Evolutionary conservation across 2,113 vertebrate genomes (phyloP).

Genomic region (Protomyctophum bolini): DNA sequence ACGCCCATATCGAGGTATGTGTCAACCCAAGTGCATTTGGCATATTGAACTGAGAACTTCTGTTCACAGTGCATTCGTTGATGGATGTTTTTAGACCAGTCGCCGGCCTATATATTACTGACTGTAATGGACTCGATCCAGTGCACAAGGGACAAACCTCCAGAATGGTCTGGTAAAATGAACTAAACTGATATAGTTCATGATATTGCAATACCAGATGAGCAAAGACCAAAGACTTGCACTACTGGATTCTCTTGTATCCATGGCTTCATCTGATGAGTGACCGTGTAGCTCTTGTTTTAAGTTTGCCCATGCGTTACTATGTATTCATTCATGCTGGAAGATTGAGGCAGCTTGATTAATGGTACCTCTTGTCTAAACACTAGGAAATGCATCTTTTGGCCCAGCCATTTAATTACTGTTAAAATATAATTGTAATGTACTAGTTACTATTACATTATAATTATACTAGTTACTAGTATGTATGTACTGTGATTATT

Average conservation of each 20-base stretch:
- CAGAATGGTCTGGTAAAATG: neutral
- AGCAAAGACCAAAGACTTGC: constrained; percentile 48
- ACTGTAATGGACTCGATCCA: neutral
- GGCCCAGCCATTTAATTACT: neutral
- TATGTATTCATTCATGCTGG: neutral
- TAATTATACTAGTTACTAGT: neutral
- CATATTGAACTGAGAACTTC: neutral
- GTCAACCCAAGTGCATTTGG: neutral
- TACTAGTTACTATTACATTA: constrained; percentile 1
- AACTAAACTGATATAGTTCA: neutral
- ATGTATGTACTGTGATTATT: constrained; percentile 18
- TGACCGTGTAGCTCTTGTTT: neutral
- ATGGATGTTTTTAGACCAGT: neutral
- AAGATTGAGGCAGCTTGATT: neutral
- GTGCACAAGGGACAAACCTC: neutral
- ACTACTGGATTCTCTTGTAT: constrained; percentile 7
- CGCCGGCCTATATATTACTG: neutral
- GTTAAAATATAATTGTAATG: constrained; percentile 16
- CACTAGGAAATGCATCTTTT: constrained; percentile 15
- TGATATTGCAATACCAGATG: constrained; percentile 16
- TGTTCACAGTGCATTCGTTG: neutral
- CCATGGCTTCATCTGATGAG: neutral
- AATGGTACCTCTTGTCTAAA: constrained; percentile 14
- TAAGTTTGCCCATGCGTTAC: constrained; percentile 4
- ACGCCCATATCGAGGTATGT: neutral